Conservation (phyloP, 1,140 invertebrate species). For the Apis cerana region DNA sequence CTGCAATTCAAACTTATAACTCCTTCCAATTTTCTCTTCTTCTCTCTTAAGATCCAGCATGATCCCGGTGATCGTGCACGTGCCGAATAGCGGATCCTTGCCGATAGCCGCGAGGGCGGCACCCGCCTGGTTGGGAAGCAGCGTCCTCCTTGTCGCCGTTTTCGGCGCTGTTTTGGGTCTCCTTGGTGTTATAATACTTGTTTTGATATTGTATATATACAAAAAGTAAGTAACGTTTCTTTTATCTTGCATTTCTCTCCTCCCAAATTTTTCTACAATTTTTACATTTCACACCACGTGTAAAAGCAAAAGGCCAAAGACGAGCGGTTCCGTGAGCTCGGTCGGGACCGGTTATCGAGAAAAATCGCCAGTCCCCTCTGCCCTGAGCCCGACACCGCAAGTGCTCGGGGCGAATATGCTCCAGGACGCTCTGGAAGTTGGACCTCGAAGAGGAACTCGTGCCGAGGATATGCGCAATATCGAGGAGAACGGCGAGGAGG, state of each 20-base stretch:
- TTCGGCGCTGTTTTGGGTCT: constrained; percentile 88
- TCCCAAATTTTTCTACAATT: not conserved
- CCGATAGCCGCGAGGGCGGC: constrained; percentile 80
- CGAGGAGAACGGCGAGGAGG: constrained; percentile 44
- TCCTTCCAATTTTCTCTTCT: too few relatives aligned
- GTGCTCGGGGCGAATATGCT: constrained; percentile 75
- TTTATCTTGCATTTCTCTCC: not conserved
- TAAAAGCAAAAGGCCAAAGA: constrained; percentile 81
- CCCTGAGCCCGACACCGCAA: constrained; percentile 75
- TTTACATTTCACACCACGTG: not conserved
- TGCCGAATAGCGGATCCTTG: constrained; percentile 81
- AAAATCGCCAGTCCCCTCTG: constrained; percentile 78
- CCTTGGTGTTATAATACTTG: constrained; percentile 87
- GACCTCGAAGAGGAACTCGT: constrained; percentile 52
- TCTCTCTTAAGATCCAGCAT: constrained; percentile 81
- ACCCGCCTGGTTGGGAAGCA: constrained; percentile 79
- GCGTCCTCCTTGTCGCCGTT: constrained; percentile 85
- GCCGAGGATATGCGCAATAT: constrained; percentile 5
- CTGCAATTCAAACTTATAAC: not conserved
- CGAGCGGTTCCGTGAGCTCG: constrained; percentile 75
- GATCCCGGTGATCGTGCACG: constrained; percentile 88
- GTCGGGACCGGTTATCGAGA: constrained; percentile 76
- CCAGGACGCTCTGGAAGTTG: constrained; percentile 69
- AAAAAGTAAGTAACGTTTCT: constrained; percentile 84
- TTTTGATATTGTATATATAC: constrained; percentile 88